These are phyloP conservation scores for Unio pictorum DNA, from an alignment of 2,888 invertebrate genomes.

Conservation along the genomic window DNA sequence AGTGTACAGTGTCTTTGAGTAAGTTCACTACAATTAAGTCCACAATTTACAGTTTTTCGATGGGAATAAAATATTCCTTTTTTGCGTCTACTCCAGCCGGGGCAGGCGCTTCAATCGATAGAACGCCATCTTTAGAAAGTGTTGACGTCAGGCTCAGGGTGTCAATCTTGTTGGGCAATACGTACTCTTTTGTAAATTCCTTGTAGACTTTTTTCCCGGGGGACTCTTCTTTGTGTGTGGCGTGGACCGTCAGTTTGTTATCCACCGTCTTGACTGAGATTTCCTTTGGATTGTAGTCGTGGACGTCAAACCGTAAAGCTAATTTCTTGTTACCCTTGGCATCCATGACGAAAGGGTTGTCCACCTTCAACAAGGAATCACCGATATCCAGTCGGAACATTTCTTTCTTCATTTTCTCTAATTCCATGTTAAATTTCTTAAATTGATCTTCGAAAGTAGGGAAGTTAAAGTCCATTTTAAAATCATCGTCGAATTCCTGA, in stretches of 20 bases:
- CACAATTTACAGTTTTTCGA: slow-evolving; percentile 64
- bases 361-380: slow-evolving; percentile 45
- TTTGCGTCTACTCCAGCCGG: slow-evolving; percentile 82
- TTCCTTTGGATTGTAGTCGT: slow-evolving; percentile 95
- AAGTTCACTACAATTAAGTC: no score
- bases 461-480: slow-evolving; percentile 25
- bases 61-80: slow-evolving; percentile 85
- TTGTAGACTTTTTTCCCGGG: slow-evolving; percentile 97
- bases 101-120: slow-evolving; percentile 96
- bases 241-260: slow-evolving; percentile 93
- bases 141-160: slow-evolving; percentile 97
- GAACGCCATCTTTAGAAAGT: slow-evolving; percentile 95
- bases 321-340: slow-evolving; percentile 87
- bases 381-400: slow-evolving; percentile 49
- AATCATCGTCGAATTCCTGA: slow-evolving; percentile 37
- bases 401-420: slow-evolving; percentile 41
- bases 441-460: slow-evolving; percentile 10
- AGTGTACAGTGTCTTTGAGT: no score
- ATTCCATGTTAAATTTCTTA: slow-evolving; percentile 43
- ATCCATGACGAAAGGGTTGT: slow-evolving; percentile 53
- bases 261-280: slow-evolving; percentile 99
- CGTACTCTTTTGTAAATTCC: slow-evolving; percentile 98
- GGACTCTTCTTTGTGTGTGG: slow-evolving; percentile 98
- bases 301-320: slow-evolving; percentile 96
- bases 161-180: slow-evolving; percentile 96